Conservation (phyloP, 2,888 invertebrate genomes). For the Trichogramma evanescens region DNA sequence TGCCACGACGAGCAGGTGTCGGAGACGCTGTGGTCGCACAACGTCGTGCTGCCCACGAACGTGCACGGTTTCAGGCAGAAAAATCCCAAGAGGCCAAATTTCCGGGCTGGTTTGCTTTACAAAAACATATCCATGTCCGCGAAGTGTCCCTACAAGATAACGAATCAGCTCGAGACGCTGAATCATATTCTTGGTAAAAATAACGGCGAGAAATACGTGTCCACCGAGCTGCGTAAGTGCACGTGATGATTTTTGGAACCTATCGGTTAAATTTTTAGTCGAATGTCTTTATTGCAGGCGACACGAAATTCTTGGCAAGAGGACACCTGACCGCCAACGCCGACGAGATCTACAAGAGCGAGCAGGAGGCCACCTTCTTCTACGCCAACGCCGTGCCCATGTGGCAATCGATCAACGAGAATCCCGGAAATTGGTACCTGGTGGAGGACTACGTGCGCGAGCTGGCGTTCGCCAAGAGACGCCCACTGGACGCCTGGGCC, state of each 20-base stretch:
- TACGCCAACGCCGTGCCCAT: conserved; percentile 54
- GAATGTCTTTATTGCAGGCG: conserved; percentile 5
- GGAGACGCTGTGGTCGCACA: conserved; percentile 52
- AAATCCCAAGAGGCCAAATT: neutral
- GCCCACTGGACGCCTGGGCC: conserved; percentile 7
- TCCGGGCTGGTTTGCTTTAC: conserved; percentile 5
- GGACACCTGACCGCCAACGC: conserved; percentile 53
- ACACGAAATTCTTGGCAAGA: conserved; percentile 41
- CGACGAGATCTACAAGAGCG: conserved; percentile 50
- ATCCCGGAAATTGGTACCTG: conserved; percentile 46
- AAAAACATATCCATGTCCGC: conserved; percentile 29
- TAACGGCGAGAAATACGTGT: too few relatives aligned
- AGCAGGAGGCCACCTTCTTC: conserved; percentile 52
- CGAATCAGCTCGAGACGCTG: too few relatives aligned
- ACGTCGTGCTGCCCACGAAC: conserved; percentile 43
- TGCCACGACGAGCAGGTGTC: conserved; percentile 53
- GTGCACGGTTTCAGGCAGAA: neutral
- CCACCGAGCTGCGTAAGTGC: too few relatives aligned
- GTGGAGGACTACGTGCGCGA: conserved; percentile 39
- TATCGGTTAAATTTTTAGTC: too few relatives aligned
- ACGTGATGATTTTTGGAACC: too few relatives aligned
- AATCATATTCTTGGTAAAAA: too few relatives aligned
- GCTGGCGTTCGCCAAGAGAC: conserved; percentile 17
- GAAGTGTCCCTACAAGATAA: conserved; percentile 5
- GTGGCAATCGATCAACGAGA: conserved; percentile 44